A percentile compares a stretch with the other conserved stretches of the same genome.
phyloP scores from a whole-genome alignment of 2,797 vertebrate genomes.

The Natrix natrix region DNA sequence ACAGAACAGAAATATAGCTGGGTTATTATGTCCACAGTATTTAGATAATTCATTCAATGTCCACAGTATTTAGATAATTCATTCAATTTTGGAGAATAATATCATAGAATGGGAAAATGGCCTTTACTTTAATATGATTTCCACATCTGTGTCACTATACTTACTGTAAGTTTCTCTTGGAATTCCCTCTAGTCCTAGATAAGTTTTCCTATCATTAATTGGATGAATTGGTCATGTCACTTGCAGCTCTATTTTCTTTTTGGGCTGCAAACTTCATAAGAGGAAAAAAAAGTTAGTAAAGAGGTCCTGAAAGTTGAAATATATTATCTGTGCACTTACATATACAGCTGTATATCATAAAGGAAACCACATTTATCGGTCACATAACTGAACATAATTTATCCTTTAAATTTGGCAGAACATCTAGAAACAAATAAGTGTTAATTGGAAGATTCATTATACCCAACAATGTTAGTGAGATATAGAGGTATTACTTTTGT shows the following conservation, averaged over 20 bases:
- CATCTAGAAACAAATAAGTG: not conserved
- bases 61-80: not conserved
- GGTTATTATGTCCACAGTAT: slow-evolving; percentile 38
- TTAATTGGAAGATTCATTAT: not conserved
- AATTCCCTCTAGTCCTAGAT: not conserved
- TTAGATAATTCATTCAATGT: not conserved
- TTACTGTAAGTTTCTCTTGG: not conserved
- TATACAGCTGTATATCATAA: not conserved
- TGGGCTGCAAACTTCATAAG: not conserved
- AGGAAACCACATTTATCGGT: not conserved
- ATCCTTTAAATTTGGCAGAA: not conserved
- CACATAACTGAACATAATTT: not conserved
- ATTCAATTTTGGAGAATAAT: not conserved
- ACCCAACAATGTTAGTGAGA: not conserved
- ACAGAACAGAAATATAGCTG: slow-evolving; percentile 32
- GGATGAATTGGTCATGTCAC: not conserved
- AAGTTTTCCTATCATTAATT: not conserved
- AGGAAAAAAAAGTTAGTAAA: not conserved
- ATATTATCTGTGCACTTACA: not conserved
- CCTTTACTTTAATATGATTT: not conserved
- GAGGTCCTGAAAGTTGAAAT: not conserved
- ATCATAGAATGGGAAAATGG: not conserved
- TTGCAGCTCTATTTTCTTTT: not conserved
- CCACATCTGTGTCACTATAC: not conserved
- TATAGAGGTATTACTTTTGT: not conserved